These are phyloP conservation scores for Pyrrhia umbra DNA, from an alignment of 2,888 invertebrate species.

Conservation along the genomic window DNA sequence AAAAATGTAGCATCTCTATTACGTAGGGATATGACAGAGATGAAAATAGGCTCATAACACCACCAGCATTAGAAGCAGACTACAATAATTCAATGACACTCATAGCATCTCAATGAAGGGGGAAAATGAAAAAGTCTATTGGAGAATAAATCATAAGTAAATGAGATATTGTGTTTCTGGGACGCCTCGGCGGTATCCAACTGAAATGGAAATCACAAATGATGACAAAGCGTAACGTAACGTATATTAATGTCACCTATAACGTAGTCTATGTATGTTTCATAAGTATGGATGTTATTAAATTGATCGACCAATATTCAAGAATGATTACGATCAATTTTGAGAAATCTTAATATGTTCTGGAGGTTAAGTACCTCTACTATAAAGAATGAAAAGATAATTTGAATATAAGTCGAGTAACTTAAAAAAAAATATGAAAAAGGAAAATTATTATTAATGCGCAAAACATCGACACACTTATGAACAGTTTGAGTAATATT, in stretches of 20 bases:
- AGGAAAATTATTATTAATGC: no score
- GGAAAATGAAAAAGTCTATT: conserved; percentile 79
- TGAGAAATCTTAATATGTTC: no score
- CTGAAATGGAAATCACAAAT: conserved; percentile 79
- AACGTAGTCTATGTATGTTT: conserved; percentile 41
- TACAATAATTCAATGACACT: conserved; percentile 72
- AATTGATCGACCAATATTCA: background rate
- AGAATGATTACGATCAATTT: background rate
- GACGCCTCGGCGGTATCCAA: conserved; percentile 70
- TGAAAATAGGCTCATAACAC: conserved; percentile 32
- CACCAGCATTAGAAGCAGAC: conserved; percentile 43
- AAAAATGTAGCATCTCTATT: background rate
- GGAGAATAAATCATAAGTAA: conserved; percentile 84
- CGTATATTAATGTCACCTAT: conserved; percentile 74
- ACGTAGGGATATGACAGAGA: background rate
- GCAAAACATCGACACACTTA: no score
- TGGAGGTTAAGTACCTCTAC: no score
- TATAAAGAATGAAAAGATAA: no score
- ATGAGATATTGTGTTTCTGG: conserved; percentile 80
- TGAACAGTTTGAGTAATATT: no score
- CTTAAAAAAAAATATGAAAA: no score
- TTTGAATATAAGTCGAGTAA: no score
- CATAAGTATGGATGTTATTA: background rate
- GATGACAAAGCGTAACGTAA: conserved; percentile 80
- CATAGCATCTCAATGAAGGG: conserved; percentile 70